Evolutionary conservation across 2,797 vertebrate species (phyloP), one percentile per base, ranked within the genome.

Genomic region (Serranus cabrilla): DNA sequence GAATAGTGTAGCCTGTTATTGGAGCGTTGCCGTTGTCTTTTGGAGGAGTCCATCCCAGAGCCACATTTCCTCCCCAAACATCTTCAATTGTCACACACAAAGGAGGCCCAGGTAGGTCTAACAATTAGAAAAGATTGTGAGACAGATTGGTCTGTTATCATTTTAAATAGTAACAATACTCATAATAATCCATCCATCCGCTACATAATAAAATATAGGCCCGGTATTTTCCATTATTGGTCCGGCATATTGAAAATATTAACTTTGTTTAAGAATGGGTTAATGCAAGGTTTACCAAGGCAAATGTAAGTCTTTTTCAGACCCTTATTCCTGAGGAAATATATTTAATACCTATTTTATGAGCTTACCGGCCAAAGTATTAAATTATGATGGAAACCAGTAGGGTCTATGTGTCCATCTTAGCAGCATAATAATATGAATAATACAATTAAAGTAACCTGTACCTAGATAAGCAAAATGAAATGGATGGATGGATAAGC

Each of bases 1-100:
- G 98, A 90, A 99, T 98, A 5, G 98, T 99, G 86, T 99, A 99
- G 63, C 98, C 98, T 25, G 94, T 98, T 78, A 99, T 99, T 59
- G 95, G 95, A 16, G 97, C 96, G n/a, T 99, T 99, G 50, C 98
- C 98, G 2, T 92, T 96, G 85, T 99, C 97, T 78, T 95, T 97
- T 2, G 98, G 98, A 45, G 96, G 96, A 25, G 92, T 96, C 98
- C 98, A 99, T n/a, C 95, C 94, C 55, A 99, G 93, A 84, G 97
- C 97, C 42, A 97, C 98, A 4, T 99, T 99, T 76, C 94, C 97
- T 69, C 98, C 98, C 98, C 98, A 99, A 13, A 99, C 96, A 0
- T 99, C 98, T 2, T 97, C 97, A 71, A 99, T 98, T 46, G 90
- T 96, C 80, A 99, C 96, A 71, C 77, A 4, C 27, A 96, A 93